Evolutionary conservation across 2,113 vertebrate genomes (phyloP).

Genomic region (Lasiurus cinereus): DNA sequence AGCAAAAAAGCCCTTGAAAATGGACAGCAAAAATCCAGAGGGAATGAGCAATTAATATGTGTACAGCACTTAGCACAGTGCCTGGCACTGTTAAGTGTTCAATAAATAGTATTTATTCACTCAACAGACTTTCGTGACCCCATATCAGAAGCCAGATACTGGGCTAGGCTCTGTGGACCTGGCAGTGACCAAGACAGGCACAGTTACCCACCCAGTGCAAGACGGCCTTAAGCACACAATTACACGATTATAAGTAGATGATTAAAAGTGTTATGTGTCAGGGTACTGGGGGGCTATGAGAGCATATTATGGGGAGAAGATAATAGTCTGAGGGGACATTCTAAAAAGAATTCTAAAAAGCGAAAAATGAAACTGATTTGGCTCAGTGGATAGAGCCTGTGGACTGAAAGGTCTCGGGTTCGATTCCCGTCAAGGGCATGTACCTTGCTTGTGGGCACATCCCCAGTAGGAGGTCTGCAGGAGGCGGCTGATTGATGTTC

Average conservation of each 20-base stretch:
- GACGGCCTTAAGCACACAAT: neutral
- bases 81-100: neutral
- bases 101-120: neutral
- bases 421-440: no score
- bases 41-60: neutral
- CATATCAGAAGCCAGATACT: neutral
- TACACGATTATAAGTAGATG: neutral
- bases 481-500: no score
- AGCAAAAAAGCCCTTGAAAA: conserved; percentile 26
- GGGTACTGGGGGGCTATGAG: neutral
- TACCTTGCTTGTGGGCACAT: no score
- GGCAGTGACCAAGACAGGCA: neutral
- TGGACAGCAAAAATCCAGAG: neutral
- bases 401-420: no score
- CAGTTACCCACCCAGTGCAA: neutral
- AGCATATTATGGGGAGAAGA: neutral
- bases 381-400: no score
- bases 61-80: neutral
- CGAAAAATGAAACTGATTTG: neutral
- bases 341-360: neutral
- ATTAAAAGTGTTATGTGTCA: neutral
- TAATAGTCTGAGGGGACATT: neutral
- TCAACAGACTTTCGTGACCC: neutral
- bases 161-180: neutral
- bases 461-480: no score